These are phyloP conservation scores for Discoglossus pictus DNA, from an alignment of 2,797 vertebrate species.

Conservation along the genomic window DNA sequence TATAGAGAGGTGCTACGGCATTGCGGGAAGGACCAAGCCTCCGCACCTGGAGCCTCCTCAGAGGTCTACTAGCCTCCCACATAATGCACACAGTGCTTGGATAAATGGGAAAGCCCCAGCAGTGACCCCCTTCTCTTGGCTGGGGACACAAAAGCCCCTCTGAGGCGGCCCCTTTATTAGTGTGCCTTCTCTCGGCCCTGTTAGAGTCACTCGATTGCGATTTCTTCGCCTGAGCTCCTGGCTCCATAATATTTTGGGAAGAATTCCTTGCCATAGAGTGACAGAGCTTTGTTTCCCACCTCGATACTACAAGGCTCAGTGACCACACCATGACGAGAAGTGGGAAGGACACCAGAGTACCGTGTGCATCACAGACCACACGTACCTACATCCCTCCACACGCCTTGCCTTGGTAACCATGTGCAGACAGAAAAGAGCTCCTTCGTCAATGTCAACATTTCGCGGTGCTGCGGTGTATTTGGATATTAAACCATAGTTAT, in stretches of 20 bases:
- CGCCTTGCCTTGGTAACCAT: conserved; percentile 9
- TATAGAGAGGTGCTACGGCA: no score
- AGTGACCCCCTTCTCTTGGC: no score
- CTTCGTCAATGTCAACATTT: conserved; percentile 49
- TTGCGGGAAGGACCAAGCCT: no score
- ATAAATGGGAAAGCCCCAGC: no score
- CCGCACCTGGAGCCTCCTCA: no score
- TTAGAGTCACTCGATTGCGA: no score
- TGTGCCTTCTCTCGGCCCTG: no score
- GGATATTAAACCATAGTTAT: conserved; percentile 92
- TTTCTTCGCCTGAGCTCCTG: conserved; percentile 27
- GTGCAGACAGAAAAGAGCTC: conserved; percentile 41
- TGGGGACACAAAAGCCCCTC: no score
- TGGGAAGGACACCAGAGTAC: conserved; percentile 15
- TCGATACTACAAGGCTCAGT: conserved; percentile 12
- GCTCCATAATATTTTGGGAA: conserved; percentile 6
- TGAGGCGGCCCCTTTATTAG: conserved; percentile 23
- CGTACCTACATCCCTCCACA: conserved; percentile 3
- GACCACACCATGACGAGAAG: background rate
- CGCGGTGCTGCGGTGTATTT: conserved; percentile 72
- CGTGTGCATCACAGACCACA: background rate
- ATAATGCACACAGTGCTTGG: no score
- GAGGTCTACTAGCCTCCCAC: no score
- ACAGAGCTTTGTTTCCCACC: background rate
- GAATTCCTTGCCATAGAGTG: background rate